Conservation (phyloP, 2,113 vertebrate species). For the Apeltes quadracus region DNA sequence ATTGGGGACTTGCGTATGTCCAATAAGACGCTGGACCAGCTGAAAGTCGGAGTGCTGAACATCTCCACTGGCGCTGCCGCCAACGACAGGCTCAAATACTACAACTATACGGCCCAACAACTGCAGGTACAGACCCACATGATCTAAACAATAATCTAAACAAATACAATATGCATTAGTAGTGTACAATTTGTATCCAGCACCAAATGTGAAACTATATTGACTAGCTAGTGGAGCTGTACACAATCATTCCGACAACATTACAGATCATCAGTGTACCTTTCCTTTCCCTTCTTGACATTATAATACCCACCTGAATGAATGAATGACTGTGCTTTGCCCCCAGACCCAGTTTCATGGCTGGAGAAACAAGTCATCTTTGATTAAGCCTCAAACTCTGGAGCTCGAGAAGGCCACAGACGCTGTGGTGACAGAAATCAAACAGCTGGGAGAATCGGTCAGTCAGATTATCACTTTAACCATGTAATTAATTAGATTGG, state of each 20-base stretch:
- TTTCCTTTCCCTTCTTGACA: background rate
- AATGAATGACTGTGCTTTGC: background rate
- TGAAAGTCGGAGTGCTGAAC: slow-evolving; percentile 86
- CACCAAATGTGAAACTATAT: background rate
- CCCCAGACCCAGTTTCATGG: slow-evolving; percentile 82
- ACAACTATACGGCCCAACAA: slow-evolving; percentile 86
- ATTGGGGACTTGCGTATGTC: slow-evolving; percentile 87
- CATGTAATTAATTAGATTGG: background rate
- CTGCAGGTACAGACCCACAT: slow-evolving; percentile 76
- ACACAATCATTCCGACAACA: background rate
- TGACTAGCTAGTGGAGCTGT: background rate
- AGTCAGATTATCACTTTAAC: slow-evolving; percentile 4
- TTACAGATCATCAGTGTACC: background rate
- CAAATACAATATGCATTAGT: background rate
- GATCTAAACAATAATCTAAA: background rate
- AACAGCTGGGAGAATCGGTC: slow-evolving; percentile 83
- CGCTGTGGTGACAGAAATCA: slow-evolving; percentile 77
- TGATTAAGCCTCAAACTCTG: slow-evolving; percentile 78
- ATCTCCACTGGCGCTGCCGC: slow-evolving; percentile 93
- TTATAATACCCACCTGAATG: background rate
- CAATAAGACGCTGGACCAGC: slow-evolving; percentile 86
- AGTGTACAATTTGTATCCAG: background rate
- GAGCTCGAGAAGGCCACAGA: slow-evolving; percentile 77
- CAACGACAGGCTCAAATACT: slow-evolving; percentile 86
- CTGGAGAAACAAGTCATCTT: slow-evolving; percentile 83